Base-by-base conservation (phyloP, 2,888 invertebrate genomes). In the Diplazon laetatorius region DNA sequence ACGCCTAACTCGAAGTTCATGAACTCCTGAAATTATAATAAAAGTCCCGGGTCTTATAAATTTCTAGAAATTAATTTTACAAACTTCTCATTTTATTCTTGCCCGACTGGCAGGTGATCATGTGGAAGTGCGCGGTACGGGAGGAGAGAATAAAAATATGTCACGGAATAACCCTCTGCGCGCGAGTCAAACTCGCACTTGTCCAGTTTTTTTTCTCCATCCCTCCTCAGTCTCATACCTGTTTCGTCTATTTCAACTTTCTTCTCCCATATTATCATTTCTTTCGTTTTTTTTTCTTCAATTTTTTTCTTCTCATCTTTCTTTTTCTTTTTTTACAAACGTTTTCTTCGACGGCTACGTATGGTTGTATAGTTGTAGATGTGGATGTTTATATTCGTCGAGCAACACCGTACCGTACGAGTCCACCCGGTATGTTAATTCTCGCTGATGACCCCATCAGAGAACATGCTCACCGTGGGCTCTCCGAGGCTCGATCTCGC, bases 391-490 rank as follows among this genome's bases (percentile, higher is more conserved):
- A 48, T 55, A 59, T 63, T 39, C 14, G 14, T 18, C 42, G 60
- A 65, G 60, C 69, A 60, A 22, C 65, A 37, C 10, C 70, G 72
- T 72, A 73, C 74, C 50, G 76, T 69, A 76, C 63, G 68, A 68
- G 70, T 79, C 71, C 73, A 87, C 88, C 90, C 86, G 87, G 89
- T 90, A 90, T 90, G 90, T 90, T 90, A 90, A 90, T 90, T 90
- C 88, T 85, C 89, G 84, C 87, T 89, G 89, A 90, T 90, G 90
- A 90, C 89, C 89, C 89, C 90, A 90, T 90, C 90, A 90, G 86
- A 83, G 87, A 89, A 88, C 87, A 89, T 89, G 88, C 87, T 86
- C 82, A 71, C 57, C 78, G 68, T 16, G 59, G 59, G 70, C 62
- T 71, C 65, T 59, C 22, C 59, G n/a, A 46, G 18, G 52, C 25